Evolutionary conservation across 2,888 invertebrate species (phyloP).

Genomic region (Alviniconcha strummeri): DNA sequence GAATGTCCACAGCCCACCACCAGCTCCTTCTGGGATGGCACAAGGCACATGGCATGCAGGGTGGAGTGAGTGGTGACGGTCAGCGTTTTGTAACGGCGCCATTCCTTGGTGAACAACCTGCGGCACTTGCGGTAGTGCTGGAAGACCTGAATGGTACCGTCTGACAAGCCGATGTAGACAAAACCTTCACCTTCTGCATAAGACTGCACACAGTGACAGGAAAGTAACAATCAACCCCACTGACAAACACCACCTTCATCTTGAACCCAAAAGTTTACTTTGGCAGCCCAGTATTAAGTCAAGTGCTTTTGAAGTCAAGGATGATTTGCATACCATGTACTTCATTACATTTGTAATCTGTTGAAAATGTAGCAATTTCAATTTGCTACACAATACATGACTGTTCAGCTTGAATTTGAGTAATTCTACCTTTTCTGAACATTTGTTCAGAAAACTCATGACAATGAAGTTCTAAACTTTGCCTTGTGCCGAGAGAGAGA

Average conservation of each 20-base stretch:
- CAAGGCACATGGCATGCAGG: constrained; percentile 22
- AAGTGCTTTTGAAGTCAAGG: too few relatives aligned
- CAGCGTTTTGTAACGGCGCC: constrained; percentile 20
- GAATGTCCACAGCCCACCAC: constrained; percentile 23
- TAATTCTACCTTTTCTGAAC: too few relatives aligned
- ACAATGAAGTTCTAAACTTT: too few relatives aligned
- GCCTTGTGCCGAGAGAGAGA: too few relatives aligned
- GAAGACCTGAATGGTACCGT: constrained; percentile 19
- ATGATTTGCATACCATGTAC: too few relatives aligned
- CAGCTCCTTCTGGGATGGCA: constrained; percentile 11
- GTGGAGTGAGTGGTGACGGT: not conserved
- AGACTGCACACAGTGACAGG: constrained; percentile 10
- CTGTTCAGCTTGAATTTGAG: too few relatives aligned
- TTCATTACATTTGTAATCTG: too few relatives aligned
- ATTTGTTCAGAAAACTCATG: too few relatives aligned
- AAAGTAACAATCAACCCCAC: not conserved
- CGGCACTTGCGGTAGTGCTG: constrained; percentile 6
- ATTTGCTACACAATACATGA: too few relatives aligned
- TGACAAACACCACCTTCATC: not conserved
- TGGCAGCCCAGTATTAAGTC: too few relatives aligned
- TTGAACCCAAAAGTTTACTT: too few relatives aligned
- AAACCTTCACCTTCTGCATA: constrained; percentile 14
- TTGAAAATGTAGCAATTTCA: too few relatives aligned
- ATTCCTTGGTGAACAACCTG: not conserved
- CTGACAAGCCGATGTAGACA: constrained; percentile 18